Base-by-base conservation (phyloP, 2,797 vertebrate genomes). In the Centropyge bicolor region DNA sequence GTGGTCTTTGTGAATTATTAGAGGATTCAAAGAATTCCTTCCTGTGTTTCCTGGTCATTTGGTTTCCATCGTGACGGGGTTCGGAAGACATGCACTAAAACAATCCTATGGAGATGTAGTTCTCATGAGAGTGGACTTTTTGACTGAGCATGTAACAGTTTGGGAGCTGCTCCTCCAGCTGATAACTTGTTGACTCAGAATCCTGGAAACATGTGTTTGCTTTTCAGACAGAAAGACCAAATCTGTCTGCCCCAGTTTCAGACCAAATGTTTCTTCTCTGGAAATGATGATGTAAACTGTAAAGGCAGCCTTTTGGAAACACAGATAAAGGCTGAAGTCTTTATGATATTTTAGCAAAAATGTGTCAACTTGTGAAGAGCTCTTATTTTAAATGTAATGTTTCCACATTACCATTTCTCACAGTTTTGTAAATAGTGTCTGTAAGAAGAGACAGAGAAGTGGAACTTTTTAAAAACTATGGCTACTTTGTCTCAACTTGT, bases 151-250 rank as follows among this genome's bases (percentile, higher is more conserved):
- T 5, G 1, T 6, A 19, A 49, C 22, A 31, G 41, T 51, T 31
- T 66, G 24, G 35, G 20, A 1, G 56, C 27, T 70, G 41, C 16
- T 41, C 19, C 7, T 57, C 36, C 54, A 51, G 51, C 70, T 48
- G 43, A 43, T 36, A 14, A 54, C 20, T 24, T 64, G 35, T 31
- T 54, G 56, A 75, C 17, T 60, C 56, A 56, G 13, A n/a, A 48
- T 46, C 51, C 45, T 6, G 55, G 31, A 64, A 73, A 72, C 19
- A 16, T 45, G 46, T 63, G 35, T 88, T 59, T 84, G 31, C 35
- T 74, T 80, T 71, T 63, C 27, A 62, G 56, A 12, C 45, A 65
- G 59, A 72, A 63, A 78, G n/a, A 72, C 16, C 3, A 61, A 68
- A 55, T 81, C 0, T 57, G 67, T 35, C 69, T 52, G 63, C 11